phyloP scores from a whole-genome alignment of 2,113 vertebrate species.

The Hypomesus transpacificus region DNA sequence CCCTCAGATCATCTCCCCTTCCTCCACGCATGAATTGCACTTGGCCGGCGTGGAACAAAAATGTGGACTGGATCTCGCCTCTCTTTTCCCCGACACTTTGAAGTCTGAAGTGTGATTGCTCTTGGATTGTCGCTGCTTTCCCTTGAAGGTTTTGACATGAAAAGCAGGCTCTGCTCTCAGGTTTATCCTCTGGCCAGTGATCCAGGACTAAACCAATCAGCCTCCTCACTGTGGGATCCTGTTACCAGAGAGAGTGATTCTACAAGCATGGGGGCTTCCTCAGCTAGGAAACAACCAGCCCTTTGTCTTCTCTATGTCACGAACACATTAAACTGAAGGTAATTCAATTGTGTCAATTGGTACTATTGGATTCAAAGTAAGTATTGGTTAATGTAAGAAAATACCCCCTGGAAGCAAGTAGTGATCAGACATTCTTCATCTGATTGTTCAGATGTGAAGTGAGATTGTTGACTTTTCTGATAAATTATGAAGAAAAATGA shows the following conservation, averaged over 20 bases:
- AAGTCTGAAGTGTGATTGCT: constrained; percentile 77
- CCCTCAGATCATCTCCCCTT: constrained; percentile 78
- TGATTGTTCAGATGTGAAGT: constrained; percentile 42
- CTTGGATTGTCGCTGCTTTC: constrained; percentile 69
- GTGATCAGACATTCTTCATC: constrained; percentile 3
- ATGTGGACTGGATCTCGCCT: constrained; percentile 62
- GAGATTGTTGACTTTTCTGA: constrained; percentile 49
- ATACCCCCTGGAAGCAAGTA: constrained; percentile 3
- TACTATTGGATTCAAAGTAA: constrained; percentile 41
- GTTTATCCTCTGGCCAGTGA: constrained; percentile 74
- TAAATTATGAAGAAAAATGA: constrained; percentile 54
- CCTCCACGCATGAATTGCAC: constrained; percentile 73
- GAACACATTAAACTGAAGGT: constrained; percentile 55
- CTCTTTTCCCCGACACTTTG: constrained; percentile 65
- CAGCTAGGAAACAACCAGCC: constrained; percentile 55
- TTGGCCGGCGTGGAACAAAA: constrained; percentile 70
- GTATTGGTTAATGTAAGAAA: constrained; percentile 29
- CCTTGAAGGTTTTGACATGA: constrained; percentile 78
- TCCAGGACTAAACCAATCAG: constrained; percentile 80
- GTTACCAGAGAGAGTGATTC: constrained; percentile 68
- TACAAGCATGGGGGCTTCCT: constrained; percentile 57
- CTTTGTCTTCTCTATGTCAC: constrained; percentile 42
- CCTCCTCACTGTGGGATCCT: constrained; percentile 70
- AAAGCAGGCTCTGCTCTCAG: constrained; percentile 72
- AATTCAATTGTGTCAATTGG: constrained; percentile 58